Evolutionary conservation across 2,888 invertebrate species (phyloP).

Genomic region (Campaea margaritaria): DNA sequence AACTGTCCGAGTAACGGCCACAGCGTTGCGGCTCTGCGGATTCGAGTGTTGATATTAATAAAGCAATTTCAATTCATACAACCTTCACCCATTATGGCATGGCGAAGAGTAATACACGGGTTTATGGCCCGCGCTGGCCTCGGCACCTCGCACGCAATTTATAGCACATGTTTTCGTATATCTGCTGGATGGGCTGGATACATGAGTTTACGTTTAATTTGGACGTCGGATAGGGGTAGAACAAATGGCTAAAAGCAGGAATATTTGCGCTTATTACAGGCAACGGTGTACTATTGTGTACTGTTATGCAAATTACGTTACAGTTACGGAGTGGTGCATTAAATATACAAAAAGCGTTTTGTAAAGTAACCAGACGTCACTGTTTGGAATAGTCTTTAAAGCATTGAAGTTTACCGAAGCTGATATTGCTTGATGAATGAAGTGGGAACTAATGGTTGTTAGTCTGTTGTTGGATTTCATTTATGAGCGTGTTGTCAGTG

Average conservation of each 20-base stretch:
- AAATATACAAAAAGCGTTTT: too few species aligned
- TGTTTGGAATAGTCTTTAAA: too few species aligned
- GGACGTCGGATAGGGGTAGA: slow-evolving; percentile 1
- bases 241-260: background rate
- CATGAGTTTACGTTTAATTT: slow-evolving; percentile 41
- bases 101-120: slow-evolving; percentile 46
- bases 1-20: slow-evolving; percentile 14
- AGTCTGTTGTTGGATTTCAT: too few species aligned
- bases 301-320: too few species aligned
- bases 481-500: too few species aligned
- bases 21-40: slow-evolving; percentile 39
- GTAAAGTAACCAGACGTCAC: too few species aligned
- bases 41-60: slow-evolving; percentile 52
- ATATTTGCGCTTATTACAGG: too few species aligned
- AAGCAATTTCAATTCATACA: slow-evolving; percentile 62
- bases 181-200: slow-evolving; percentile 30
- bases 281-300: too few species aligned
- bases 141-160: slow-evolving; percentile 51
- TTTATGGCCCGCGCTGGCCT: slow-evolving; percentile 47
- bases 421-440: too few species aligned
- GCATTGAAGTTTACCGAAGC: too few species aligned
- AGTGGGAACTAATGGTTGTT: too few species aligned
- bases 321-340: too few species aligned
- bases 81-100: slow-evolving; percentile 53
- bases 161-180: slow-evolving; percentile 51